Percentiles rank a stretch among this genome's conserved stretches.
These are phyloP conservation scores for Galagoides demidoff DNA, from an alignment of 2,797 vertebrate species.

Conservation along the genomic window DNA sequence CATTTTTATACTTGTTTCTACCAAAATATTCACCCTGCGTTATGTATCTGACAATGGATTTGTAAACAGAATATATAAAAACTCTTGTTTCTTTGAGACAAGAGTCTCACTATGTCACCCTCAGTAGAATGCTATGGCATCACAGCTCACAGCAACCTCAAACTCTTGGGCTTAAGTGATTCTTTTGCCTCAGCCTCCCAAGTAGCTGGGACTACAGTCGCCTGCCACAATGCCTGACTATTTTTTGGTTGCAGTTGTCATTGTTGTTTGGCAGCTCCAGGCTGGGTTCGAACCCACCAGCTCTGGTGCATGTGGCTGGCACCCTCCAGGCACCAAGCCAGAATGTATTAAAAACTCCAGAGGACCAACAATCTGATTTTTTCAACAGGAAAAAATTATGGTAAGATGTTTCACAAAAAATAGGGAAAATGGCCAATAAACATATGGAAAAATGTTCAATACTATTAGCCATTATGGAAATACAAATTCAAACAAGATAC, in stretches of 20 bases:
- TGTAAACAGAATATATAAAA: conserved; percentile 26
- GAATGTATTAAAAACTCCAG: conserved; percentile 30
- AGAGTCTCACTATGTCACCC: too few relatives aligned
- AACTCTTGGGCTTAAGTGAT: too few relatives aligned
- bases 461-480: neutral
- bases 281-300: too few relatives aligned
- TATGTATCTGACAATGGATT: neutral
- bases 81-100: neutral
- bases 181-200: too few relatives aligned
- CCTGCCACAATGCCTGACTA: too few relatives aligned
- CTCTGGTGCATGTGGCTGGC: too few relatives aligned
- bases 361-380: neutral
- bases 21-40: neutral
- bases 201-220: too few relatives aligned
- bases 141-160: too few relatives aligned
- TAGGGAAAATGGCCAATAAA: neutral
- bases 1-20: neutral
- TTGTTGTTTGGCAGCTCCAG: too few relatives aligned
- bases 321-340: neutral
- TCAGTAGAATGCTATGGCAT: too few relatives aligned
- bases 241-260: too few relatives aligned
- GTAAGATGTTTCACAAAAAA: neutral
- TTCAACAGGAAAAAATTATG: neutral
- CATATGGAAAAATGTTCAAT: neutral
- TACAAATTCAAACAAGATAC: conserved; percentile 8